A percentile compares a stretch with the other conserved stretches of the same genome.
phyloP scores from a whole-genome alignment of 2,113 vertebrate species.

The Eurystomus gularis region DNA sequence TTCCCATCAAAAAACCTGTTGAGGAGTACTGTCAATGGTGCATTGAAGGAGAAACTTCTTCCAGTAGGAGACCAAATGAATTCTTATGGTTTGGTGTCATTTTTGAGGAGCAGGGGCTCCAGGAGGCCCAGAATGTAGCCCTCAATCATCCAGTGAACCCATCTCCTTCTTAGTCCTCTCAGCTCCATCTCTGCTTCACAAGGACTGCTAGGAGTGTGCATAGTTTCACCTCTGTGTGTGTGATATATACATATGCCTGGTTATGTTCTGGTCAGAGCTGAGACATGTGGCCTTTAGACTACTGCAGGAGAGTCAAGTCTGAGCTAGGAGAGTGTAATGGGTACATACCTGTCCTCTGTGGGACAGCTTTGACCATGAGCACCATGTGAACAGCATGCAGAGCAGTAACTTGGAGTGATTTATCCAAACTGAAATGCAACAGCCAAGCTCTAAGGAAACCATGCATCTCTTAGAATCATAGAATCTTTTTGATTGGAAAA shows the following conservation, averaged over 20 bases:
- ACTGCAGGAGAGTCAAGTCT: background rate
- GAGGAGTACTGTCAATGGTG: background rate
- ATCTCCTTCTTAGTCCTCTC: background rate
- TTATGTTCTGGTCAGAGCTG: background rate
- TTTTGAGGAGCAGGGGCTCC: background rate
- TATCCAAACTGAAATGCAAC: background rate
- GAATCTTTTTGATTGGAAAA: too few relatives aligned
- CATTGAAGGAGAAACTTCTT: background rate
- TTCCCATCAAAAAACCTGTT: background rate
- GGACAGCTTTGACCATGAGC: background rate
- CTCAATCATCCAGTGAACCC: background rate
- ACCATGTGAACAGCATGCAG: fast-evolving
- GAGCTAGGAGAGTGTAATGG: background rate
- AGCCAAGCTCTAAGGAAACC: background rate
- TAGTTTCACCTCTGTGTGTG: background rate
- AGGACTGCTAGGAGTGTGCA: background rate
- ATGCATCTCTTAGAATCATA: too few relatives aligned
- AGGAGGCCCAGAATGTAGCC: background rate
- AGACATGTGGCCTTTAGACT: background rate
- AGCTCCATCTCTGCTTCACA: background rate
- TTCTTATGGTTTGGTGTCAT: background rate
- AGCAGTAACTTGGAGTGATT: background rate
- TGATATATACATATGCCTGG: too few relatives aligned
- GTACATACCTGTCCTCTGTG: background rate
- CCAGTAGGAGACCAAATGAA: background rate